phyloP scores from a whole-genome alignment of 2,113 vertebrate genomes.

The Progne subis region DNA sequence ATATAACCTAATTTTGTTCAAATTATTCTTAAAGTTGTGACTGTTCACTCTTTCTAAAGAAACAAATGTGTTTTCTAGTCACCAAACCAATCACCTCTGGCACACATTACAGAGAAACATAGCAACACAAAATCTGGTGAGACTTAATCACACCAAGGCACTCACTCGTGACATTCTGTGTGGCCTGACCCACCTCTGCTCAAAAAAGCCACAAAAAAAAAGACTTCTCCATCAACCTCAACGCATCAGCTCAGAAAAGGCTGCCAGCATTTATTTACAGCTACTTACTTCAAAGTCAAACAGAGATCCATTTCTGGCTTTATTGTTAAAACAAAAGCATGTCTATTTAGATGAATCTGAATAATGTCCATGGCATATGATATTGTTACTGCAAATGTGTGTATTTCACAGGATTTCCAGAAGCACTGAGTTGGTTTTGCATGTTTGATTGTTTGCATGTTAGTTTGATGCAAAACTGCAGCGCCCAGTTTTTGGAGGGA shows the following conservation, averaged over 20 bases:
- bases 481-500: neutral
- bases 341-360: neutral
- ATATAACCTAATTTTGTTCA: neutral
- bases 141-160: neutral
- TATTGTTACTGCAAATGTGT: neutral
- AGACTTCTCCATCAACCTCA: neutral
- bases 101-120: neutral
- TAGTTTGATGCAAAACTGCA: too few species aligned
- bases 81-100: neutral
- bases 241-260: neutral
- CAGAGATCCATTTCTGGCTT: neutral
- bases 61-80: neutral
- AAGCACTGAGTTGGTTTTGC: neutral
- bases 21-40: neutral
- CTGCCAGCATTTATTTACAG: neutral
- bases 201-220: neutral
- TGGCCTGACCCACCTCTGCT: neutral
- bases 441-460: too few species aligned
- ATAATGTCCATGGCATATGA: accelerated
- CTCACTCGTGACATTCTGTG: accelerated
- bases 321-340: neutral
- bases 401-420: neutral
- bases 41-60: neutral
- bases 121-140: neutral
- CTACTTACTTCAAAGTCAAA: neutral